Evolutionary conservation across 2,797 vertebrate species (phyloP), one percentile per base, ranked within the genome.

Genomic region (Cyclopterus lumpus): DNA sequence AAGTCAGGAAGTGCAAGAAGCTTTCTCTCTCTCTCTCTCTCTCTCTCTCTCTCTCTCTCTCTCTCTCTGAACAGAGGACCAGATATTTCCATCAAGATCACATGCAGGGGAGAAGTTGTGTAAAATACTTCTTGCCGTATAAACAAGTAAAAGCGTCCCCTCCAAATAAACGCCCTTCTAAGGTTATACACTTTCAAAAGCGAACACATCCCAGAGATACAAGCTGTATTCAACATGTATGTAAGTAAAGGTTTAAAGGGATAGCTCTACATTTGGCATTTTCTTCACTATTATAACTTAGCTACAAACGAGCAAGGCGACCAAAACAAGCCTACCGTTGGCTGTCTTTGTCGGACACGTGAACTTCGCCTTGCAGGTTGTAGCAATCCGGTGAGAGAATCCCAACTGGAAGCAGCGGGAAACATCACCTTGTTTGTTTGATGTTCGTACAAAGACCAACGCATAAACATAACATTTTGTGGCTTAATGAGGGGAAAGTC

Each of bases 1-100:
- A 83, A 91, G 90, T 86, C 89, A 85, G 75, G 78, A 92, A 83
- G 92, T 91, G 89, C 89, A 90, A 92, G 92, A 80, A 87, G 86
- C 75, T 6, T 40, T 42, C 40, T 12, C 42, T 16, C 42, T 44
- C 6, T 3, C 40, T 16, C 42, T 44, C 6, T 51, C 2, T 60
- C 4, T 20, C 6, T 40, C 40, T 42, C 40, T 12, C 42, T 16
- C 42, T 44, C 6, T 3, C 40, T 16, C 42, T 44, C 6, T 51
- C 2, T 60, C 4, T 20, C 6, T 59, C 68, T 67, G 63, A 90
- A 87, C 76, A 87, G 74, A 68, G 46, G 77, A 92, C 86, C 79
- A 91, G 86, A 86, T 70, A 90, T 91, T 90, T 91, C 90, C 87
- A 92, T 92, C 89, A 91, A 84, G 73, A 86, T 83, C 79, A 72